Percentiles rank a stretch among this genome's conserved stretches.
Evolutionary conservation across 2,888 invertebrate species (phyloP).

Genomic region (Pandemis heparana): DNA sequence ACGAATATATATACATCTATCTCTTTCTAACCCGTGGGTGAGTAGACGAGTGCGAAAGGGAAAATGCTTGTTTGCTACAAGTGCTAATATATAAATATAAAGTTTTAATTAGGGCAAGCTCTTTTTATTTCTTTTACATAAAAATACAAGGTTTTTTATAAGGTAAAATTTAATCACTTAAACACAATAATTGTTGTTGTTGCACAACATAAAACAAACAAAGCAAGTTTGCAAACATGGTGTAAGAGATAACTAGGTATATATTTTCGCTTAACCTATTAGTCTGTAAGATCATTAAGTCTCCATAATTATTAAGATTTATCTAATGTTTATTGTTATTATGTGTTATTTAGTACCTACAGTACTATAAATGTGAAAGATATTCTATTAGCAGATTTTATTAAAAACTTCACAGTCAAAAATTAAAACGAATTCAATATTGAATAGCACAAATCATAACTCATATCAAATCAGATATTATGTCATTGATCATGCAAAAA

Average conservation of each 20-base stretch:
- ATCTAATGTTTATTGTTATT: background rate
- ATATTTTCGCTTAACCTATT: background rate
- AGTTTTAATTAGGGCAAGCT: background rate
- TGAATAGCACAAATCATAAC: background rate
- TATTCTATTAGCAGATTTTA: background rate
- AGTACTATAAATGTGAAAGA: background rate
- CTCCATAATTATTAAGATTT: background rate
- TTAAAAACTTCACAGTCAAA: background rate
- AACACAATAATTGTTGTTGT: constrained; percentile 2
- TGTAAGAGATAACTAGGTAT: constrained; percentile 2
- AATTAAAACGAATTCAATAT: no score
- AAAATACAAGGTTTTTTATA: background rate
- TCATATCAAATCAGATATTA: no score
- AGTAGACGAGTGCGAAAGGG: background rate
- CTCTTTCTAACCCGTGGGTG: background rate
- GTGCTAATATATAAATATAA: no score
- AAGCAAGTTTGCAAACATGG: background rate
- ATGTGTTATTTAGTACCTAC: background rate
- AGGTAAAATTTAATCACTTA: background rate
- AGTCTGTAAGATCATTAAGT: background rate
- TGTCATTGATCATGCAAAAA: no score
- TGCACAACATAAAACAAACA: constrained; percentile 3
- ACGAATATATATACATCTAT: background rate
- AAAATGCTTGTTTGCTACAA: background rate
- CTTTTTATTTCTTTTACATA: background rate